These are phyloP conservation scores for Cephalotes varians DNA, from an alignment of 2,888 invertebrate genomes.

Conservation along the genomic window DNA sequence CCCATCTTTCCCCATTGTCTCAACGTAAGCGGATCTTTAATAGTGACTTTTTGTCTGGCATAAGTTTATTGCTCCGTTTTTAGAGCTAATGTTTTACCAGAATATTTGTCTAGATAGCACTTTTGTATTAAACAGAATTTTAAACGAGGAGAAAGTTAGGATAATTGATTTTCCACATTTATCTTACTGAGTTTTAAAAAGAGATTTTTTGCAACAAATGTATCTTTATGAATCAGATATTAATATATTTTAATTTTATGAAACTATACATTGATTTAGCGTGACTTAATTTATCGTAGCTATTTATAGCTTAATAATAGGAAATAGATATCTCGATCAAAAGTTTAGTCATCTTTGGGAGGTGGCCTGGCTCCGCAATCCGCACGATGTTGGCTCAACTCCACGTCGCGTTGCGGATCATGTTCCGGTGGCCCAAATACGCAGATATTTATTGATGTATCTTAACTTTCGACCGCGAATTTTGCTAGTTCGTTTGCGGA, in stretches of 20 bases:
- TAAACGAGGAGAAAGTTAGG: background rate
- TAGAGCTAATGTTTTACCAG: conserved; percentile 47
- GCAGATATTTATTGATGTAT: conserved; percentile 76
- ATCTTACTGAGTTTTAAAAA: background rate
- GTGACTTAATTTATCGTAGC: background rate
- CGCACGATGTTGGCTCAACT: conserved; percentile 81
- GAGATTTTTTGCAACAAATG: background rate
- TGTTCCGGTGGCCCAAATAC: conserved; percentile 80
- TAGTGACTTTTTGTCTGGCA: conserved; percentile 64
- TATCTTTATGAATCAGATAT: background rate
- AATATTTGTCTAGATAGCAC: conserved; percentile 16
- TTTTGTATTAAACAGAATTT: background rate
- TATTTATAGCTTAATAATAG: background rate
- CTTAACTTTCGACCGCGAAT: conserved; percentile 63
- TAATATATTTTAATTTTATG: background rate
- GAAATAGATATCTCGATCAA: conserved; percentile 53
- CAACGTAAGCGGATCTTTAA: conserved; percentile 64
- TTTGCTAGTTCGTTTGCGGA: background rate
- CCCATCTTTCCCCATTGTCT: conserved; percentile 76
- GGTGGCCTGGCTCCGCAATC: conserved; percentile 69
- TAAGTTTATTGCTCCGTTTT: conserved; percentile 62
- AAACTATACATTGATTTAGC: background rate
- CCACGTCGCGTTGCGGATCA: conserved; percentile 83
- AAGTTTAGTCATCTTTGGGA: conserved; percentile 74
- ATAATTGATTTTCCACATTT: background rate